A percentile compares a stretch with the other conserved stretches of the same genome.
Evolutionary conservation across 2,797 vertebrate genomes (phyloP).

Genomic region (Chloroceryle amazona): DNA sequence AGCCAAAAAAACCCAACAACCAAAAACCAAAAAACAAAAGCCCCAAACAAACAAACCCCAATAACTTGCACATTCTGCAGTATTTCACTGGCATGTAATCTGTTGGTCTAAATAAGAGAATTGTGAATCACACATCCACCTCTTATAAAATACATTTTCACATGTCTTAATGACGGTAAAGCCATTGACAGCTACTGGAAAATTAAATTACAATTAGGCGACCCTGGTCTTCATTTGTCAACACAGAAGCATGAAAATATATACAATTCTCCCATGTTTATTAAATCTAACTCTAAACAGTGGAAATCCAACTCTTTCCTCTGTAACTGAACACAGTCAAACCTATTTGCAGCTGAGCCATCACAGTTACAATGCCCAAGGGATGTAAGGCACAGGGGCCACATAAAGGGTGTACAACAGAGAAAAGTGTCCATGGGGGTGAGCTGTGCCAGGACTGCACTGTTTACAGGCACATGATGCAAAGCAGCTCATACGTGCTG

Average conservation of each 20-base stretch:
- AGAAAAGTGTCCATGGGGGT: neutral
- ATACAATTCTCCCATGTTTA: neutral
- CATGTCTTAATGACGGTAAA: neutral
- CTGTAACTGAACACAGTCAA: neutral
- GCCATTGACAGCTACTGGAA: neutral
- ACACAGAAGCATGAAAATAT: slow-evolving; percentile 5
- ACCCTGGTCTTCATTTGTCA: slow-evolving; percentile 9
- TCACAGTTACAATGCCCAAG: neutral
- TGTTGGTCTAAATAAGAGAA: neutral
- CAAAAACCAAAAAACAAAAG: neutral
- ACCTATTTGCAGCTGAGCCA: neutral
- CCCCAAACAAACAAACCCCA: neutral
- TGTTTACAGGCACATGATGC: neutral
- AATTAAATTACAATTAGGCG: slow-evolving; percentile 8
- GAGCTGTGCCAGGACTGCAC: neutral
- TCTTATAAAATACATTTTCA: neutral
- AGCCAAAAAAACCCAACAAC: neutral
- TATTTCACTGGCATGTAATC: slow-evolving; percentile 7
- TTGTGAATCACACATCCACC: neutral
- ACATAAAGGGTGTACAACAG: rapidly evolving
- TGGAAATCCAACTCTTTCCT: neutral
- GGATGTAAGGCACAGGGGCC: neutral
- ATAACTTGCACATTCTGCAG: slow-evolving; percentile 26
- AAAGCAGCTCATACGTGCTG: rapidly evolving
- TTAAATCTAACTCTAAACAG: neutral